Evolutionary conservation across 1,140 invertebrate genomes (phyloP), one percentile per base, ranked within the genome.

Genomic region (Pseudomyrmex dendroicus): DNA sequence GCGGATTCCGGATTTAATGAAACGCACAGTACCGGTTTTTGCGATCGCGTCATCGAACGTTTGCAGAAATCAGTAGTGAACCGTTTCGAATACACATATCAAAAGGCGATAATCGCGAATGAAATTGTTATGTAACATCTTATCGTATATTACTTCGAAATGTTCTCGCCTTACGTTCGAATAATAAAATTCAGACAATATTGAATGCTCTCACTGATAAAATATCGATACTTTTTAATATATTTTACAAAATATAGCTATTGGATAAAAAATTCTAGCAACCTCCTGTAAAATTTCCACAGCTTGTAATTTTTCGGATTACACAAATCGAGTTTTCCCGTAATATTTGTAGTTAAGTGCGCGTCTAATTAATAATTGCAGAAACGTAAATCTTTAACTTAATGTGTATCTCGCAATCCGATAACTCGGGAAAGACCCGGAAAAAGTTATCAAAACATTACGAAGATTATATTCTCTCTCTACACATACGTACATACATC

Each of bases 81-180:
- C n/a, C 56, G 9, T 73, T 77, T 57, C n/a, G 46, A 52, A 50
- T 20, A n/a, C n/a, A 25, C 10, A 59, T 15, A 63, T 2, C 2
- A 2, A 56, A 44, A 44, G 4, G 12, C 10, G 13, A n/a, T 46
- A 4, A 8, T 62, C 15, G 44, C 1, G 25, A 20, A 9, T 1
- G n/a, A 73, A 56, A 54, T n/a, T 17, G 13, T 82, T 82, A 63
- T 20, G 22, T 52, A 82, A 82, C 46, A 17, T 59, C 17, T 25
- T 7, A 12, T 15, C 2, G 3, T 10, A 7, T 5, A n/a, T 25
- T 22, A 59, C 70, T 59, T 61, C 12, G 12, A 48, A 2, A 17
- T 2, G 15, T 57, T 12, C 3, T 54, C 35, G 1, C 0, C 3
- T 64, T 15, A 35, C 35, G 35, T 35, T 35, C 35, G 44, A 67